Evolutionary conservation across 2,797 vertebrate genomes (phyloP).

Genomic region (Perodicticus potto): DNA sequence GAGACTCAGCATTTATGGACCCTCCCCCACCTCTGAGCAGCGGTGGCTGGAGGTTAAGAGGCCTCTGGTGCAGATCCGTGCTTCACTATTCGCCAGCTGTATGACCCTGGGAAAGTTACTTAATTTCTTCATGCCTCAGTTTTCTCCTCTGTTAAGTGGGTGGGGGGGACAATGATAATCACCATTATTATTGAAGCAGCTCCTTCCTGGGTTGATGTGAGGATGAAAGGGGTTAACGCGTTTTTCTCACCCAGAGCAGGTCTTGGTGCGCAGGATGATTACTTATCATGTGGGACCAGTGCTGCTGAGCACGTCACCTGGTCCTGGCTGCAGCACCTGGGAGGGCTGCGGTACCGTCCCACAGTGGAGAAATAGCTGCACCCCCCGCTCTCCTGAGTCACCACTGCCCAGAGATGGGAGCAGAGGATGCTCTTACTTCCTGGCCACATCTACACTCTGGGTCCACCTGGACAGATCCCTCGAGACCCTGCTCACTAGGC

Average conservation of each 20-base stretch:
- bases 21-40: neutral
- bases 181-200: accelerated
- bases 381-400: neutral
- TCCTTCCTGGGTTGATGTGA: neutral
- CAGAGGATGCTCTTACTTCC: too few relatives aligned
- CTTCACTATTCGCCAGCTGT: neutral
- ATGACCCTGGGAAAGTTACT: neutral
- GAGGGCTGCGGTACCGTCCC: neutral
- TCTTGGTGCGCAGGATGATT: accelerated
- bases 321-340: neutral
- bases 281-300: neutral
- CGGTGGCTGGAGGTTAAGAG: neutral
- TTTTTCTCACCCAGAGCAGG: accelerated
- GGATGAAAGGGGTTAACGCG: accelerated
- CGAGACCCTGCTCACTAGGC: neutral
- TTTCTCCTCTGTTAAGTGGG: slow-evolving; percentile 50
- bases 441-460: neutral
- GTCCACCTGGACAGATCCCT: neutral
- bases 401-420: accelerated
- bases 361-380: accelerated
- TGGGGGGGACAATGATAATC: neutral
- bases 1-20: neutral
- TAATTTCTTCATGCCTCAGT: neutral
- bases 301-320: accelerated
- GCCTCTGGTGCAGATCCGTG: neutral